These are phyloP conservation scores for Anolis apletophallus DNA, from an alignment of 2,797 vertebrate species.

Conservation along the genomic window DNA sequence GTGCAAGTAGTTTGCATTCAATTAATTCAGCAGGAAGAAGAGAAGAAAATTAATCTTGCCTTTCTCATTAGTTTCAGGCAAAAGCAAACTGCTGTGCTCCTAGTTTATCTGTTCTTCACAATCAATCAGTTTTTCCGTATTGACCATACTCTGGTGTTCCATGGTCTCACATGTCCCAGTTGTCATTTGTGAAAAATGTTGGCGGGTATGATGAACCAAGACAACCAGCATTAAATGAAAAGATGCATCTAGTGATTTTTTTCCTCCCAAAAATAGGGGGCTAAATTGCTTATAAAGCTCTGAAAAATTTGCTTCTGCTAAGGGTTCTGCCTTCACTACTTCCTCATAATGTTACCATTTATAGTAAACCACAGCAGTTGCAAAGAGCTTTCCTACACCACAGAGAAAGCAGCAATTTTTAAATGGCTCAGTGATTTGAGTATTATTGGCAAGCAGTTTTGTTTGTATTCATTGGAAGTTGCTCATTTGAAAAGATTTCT, in stretches of 20 bases:
- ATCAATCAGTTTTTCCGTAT: no score
- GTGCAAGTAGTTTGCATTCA: no score
- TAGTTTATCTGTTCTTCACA: no score
- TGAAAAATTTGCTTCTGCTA: not conserved
- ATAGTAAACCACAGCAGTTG: constrained; percentile 17
- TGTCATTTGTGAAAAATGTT: no score
- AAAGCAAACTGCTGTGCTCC: not conserved
- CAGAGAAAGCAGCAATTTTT: not conserved
- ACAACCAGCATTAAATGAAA: not conserved
- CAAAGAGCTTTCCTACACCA: not conserved
- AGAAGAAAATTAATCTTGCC: no score
- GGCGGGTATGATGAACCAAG: not conserved
- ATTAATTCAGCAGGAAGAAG: no score
- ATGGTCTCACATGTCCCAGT: no score
- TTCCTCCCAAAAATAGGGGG: no score
- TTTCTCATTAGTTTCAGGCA: not conserved
- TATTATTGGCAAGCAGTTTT: not conserved
- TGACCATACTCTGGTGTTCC: no score
- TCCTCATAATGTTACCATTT: constrained; percentile 61
- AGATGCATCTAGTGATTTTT: not conserved
- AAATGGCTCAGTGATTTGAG: not conserved
- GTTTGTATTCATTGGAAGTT: not conserved
- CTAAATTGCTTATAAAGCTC: not conserved
- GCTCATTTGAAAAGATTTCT: not conserved
- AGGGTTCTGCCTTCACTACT: constrained; percentile 8